phyloP scores from a whole-genome alignment of 2,113 vertebrate genomes.

The Muntiacus reevesi region DNA sequence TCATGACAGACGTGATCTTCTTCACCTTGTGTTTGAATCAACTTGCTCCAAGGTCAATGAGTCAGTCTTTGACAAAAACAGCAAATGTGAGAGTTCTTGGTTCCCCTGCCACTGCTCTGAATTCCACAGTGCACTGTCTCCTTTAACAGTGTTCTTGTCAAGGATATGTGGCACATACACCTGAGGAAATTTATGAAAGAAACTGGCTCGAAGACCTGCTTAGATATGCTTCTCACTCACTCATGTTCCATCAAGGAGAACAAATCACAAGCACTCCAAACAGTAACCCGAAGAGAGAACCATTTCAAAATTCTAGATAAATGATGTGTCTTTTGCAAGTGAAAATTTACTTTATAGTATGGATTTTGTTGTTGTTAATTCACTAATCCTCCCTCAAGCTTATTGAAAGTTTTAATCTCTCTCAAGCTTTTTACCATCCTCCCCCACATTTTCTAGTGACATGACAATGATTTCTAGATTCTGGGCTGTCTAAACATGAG shows the following conservation, averaged over 20 bases:
- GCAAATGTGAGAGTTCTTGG: not conserved
- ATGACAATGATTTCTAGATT: not conserved
- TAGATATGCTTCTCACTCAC: not conserved
- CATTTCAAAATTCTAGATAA: not conserved
- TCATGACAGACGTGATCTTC: not conserved
- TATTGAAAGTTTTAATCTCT: not conserved
- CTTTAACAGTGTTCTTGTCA: not conserved
- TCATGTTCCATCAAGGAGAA: not conserved
- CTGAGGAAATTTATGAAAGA: not conserved
- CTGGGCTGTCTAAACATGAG: not conserved
- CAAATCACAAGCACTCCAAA: not conserved
- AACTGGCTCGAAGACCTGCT: not conserved
- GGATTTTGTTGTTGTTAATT: not conserved
- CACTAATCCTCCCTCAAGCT: not conserved
- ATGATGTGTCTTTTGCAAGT: not conserved
- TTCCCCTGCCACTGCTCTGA: not conserved
- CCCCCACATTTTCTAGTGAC: not conserved
- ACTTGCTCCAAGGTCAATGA: not conserved
- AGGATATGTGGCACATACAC: not conserved
- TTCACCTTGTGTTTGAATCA: not conserved
- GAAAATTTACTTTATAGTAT: not conserved
- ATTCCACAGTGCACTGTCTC: not conserved
- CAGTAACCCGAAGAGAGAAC: not conserved
- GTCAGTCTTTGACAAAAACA: not conserved
- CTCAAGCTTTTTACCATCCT: not conserved